A percentile compares a stretch with the other conserved stretches of the same genome.
Conservation (phyloP, 2,113 vertebrate species). For the Xenopus tropicalis region DNA sequence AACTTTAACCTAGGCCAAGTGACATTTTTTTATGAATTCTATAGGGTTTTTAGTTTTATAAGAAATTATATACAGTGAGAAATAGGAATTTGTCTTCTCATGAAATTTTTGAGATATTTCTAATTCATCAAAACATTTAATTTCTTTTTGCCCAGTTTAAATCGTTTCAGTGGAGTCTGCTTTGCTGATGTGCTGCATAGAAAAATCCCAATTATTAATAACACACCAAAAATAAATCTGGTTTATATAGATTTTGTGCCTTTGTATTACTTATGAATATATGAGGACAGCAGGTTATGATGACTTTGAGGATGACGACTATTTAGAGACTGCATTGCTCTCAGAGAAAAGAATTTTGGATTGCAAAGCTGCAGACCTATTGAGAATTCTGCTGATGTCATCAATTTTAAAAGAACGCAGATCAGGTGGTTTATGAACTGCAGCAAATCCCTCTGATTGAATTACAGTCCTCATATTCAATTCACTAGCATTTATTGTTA, state of each 20-base stretch:
- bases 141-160: too few relatives aligned
- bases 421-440: constrained; percentile 37
- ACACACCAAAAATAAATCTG: too few relatives aligned
- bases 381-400: constrained; percentile 34
- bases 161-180: too few relatives aligned
- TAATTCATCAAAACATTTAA: too few relatives aligned
- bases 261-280: background rate
- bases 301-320: constrained; percentile 39
- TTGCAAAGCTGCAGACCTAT: constrained; percentile 21
- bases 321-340: constrained; percentile 2
- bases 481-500: constrained; percentile 41
- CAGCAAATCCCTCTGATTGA: constrained; percentile 39
- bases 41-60: too few relatives aligned
- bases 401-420: constrained; percentile 32
- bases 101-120: too few relatives aligned
- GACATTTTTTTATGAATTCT: too few relatives aligned
- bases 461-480: constrained; percentile 39
- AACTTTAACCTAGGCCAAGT: too few relatives aligned
- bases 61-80: too few relatives aligned
- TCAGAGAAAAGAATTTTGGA: constrained; percentile 26
- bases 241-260: background rate
- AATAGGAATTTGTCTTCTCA: too few relatives aligned
- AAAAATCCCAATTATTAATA: too few relatives aligned
- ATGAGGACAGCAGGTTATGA: constrained; percentile 12
- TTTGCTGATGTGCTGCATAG: too few relatives aligned